Percentiles rank a stretch among this genome's conserved stretches.
Conservation (phyloP, 1,140 invertebrate genomes). For the Brachystomella parvula region DNA sequence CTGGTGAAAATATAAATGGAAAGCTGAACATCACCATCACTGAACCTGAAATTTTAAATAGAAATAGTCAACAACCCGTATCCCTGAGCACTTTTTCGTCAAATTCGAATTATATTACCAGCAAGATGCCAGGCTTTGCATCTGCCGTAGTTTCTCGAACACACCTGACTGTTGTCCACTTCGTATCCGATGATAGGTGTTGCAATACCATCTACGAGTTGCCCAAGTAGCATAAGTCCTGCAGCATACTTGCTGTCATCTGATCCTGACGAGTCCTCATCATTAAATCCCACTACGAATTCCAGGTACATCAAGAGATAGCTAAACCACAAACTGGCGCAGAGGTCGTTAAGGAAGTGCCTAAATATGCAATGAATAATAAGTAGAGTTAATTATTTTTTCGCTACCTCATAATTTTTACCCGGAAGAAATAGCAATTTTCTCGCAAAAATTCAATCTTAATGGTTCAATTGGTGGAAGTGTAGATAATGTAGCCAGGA, state of each 20-base stretch:
- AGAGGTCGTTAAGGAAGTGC: conserved; percentile 89
- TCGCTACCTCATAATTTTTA: no score
- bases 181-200: conserved; percentile 70
- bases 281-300: conserved; percentile 55
- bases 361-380: no score
- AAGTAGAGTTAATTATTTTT: no score
- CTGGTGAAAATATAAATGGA: conserved; percentile 82
- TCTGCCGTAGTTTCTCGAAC: conserved; percentile 62
- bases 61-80: neutral
- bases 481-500: neutral
- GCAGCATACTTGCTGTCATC: conserved; percentile 60
- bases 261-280: conserved; percentile 47
- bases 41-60: conserved; percentile 17
- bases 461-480: neutral
- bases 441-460: conserved; percentile 25
- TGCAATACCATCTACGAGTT: conserved; percentile 42
- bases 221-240: conserved; percentile 70
- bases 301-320: conserved; percentile 91
- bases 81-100: neutral
- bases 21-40: conserved; percentile 56
- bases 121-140: conserved; percentile 86
- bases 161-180: conserved; percentile 58
- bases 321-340: conserved; percentile 94
- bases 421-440: conserved; percentile 54
- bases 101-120: conserved; percentile 49